Evolutionary conservation across 2,888 invertebrate genomes (phyloP), one percentile per base, ranked within the genome.

Genomic region (Andrena flavipes): DNA sequence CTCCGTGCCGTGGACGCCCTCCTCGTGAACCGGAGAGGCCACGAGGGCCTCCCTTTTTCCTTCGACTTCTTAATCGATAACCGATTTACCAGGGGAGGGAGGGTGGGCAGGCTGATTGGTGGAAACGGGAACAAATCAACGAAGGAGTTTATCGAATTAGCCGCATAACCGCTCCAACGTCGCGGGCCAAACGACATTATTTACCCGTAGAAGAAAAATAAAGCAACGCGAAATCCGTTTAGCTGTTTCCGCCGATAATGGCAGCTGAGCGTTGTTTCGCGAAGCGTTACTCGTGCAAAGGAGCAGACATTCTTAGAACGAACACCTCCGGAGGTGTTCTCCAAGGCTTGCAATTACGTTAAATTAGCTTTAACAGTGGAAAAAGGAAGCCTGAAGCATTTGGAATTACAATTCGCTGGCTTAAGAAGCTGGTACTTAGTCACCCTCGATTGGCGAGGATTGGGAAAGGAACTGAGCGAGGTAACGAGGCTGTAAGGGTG

Each of bases 21-120:
- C n/a, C n/a, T 56, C 56, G 23, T 56, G 59, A 51, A 56, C n/a
- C 48, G 42, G 13, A 16, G n/a, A 5, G 59, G 20, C 29, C 69
- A 59, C 33, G 54, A n/a, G 16, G 30, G 20, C 59, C 26, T n/a
- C 35, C 56, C 29, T 51, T 64, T 73, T 78, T 80, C 62, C 30
- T 20, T n/a, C 49, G 16, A 42, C 76, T 78, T 68, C 77, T 59
- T 80, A 79, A 75, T 84, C 82, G 77, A 80, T 87, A 87, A 87
- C 60, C 78, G 84, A 81, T 76, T 87, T 81, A 87, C 72, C 56
- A 23, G 20, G 23, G 23, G 20, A 23, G 26, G 26, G 26, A 3
- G 23, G 54, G 65, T 48, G 69, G 13, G 16, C 56, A 26, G 69
- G 64, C 42, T 79, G 80, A 87, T 87, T 81, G 85, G 64, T 79